Conservation (phyloP, 2,797 vertebrate genomes). For the Molossus molossus region DNA sequence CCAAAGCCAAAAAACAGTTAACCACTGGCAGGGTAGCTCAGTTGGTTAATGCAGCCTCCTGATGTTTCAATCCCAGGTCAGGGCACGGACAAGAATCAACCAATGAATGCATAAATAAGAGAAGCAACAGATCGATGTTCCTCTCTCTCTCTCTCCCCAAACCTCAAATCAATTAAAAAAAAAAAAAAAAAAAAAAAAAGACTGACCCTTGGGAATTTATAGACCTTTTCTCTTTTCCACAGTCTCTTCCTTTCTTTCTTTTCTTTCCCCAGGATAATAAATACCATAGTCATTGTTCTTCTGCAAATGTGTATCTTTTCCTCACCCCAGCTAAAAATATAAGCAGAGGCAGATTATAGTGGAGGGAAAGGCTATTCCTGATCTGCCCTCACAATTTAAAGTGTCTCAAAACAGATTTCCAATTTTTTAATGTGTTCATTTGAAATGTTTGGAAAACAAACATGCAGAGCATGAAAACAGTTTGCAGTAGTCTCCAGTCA, state of each 20-base stretch:
- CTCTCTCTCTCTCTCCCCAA: background rate
- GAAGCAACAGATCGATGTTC: background rate
- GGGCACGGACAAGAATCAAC: background rate
- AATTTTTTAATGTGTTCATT: slow-evolving; percentile 33
- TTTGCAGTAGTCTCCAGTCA: background rate
- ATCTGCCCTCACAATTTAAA: background rate
- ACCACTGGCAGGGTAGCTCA: background rate
- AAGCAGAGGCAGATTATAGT: background rate
- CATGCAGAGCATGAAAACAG: slow-evolving; percentile 2
- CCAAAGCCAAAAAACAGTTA: background rate
- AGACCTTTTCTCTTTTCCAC: background rate
- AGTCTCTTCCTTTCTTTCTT: background rate
- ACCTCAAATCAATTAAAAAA: background rate
- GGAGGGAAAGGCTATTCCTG: background rate
- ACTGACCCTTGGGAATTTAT: background rate
- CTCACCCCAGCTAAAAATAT: slow-evolving; percentile 42
- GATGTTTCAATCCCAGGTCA: background rate
- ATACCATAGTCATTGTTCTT: background rate
- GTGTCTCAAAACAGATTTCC: background rate
- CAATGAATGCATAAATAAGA: background rate
- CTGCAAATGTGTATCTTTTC: background rate
- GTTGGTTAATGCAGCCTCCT: background rate
- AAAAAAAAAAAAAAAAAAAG: background rate
- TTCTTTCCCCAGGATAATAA: background rate
- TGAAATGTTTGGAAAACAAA: slow-evolving; percentile 67